These are phyloP conservation scores for Nettapus auritus DNA, from an alignment of 2,113 vertebrate species.

Conservation along the genomic window DNA sequence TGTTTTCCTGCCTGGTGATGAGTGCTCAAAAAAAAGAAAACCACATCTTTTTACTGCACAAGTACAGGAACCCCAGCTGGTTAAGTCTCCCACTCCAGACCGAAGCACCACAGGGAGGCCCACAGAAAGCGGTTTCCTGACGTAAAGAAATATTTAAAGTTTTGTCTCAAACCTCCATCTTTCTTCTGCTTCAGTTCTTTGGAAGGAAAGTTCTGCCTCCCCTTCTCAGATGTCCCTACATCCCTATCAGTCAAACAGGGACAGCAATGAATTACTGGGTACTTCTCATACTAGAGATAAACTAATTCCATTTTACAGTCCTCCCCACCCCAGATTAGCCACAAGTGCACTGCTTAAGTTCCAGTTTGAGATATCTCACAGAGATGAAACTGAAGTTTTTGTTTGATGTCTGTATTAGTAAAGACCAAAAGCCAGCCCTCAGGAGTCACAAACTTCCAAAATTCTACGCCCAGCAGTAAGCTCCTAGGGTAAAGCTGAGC, in stretches of 20 bases:
- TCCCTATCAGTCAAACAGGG: background rate
- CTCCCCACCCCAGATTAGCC: background rate
- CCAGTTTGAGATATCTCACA: fast-evolving
- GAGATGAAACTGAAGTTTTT: background rate
- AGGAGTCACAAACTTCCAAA: background rate
- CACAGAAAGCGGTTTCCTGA: background rate
- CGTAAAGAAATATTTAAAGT: background rate
- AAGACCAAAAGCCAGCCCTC: background rate
- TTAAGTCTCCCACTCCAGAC: fast-evolving
- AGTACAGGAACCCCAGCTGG: background rate
- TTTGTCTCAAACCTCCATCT: background rate
- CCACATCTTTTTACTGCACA: background rate
- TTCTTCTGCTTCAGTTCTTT: background rate
- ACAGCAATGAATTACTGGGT: background rate
- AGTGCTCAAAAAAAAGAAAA: background rate
- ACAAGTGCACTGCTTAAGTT: background rate
- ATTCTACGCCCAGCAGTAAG: background rate
- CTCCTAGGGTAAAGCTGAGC: background rate
- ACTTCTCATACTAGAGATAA: fast-evolving
- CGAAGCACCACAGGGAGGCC: background rate
- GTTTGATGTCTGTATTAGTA: background rate
- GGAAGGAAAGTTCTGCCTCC: background rate
- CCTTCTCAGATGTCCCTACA: background rate
- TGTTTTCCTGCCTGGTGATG: background rate
- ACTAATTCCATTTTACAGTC: background rate